Evolutionary conservation across 2,113 vertebrate genomes (phyloP).

Genomic region (Onychostoma macrolepis): DNA sequence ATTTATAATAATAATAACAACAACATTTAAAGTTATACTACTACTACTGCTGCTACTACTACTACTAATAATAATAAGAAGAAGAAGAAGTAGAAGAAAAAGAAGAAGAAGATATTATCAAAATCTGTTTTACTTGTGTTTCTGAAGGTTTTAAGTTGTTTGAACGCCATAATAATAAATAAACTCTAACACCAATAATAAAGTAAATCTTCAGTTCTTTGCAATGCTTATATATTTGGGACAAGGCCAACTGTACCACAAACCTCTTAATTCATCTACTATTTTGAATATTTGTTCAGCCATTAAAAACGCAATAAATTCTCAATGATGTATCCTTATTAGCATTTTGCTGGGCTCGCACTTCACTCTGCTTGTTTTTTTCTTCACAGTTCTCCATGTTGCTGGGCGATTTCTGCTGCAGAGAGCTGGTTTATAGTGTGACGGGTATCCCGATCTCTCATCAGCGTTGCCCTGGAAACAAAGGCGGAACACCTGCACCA

Average conservation of each 20-base stretch:
- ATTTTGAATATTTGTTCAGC: neutral
- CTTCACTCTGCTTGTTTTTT: neutral
- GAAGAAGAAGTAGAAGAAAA: too few species aligned
- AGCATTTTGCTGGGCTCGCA: constrained; percentile 26
- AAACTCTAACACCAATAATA: neutral
- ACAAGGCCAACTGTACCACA: neutral
- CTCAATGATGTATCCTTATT: neutral
- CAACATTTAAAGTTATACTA: too few species aligned
- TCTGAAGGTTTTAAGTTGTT: neutral
- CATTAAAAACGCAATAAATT: constrained; percentile 5
- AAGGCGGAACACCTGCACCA: too few species aligned
- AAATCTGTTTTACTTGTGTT: neutral
- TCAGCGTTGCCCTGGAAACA: too few species aligned
- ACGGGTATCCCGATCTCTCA: too few species aligned
- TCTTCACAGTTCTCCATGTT: neutral
- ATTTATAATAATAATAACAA: too few species aligned
- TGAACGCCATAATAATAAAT: neutral
- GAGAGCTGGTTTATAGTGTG: neutral
- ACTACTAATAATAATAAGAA: too few species aligned
- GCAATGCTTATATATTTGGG: neutral
- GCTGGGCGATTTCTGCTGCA: neutral
- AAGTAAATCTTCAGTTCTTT: neutral
- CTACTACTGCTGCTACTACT: too few species aligned
- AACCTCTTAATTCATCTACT: constrained; percentile 5
- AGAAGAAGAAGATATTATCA: too few species aligned